Evolutionary conservation across 2,797 vertebrate genomes (phyloP).

Genomic region (Synanceia verrucosa): DNA sequence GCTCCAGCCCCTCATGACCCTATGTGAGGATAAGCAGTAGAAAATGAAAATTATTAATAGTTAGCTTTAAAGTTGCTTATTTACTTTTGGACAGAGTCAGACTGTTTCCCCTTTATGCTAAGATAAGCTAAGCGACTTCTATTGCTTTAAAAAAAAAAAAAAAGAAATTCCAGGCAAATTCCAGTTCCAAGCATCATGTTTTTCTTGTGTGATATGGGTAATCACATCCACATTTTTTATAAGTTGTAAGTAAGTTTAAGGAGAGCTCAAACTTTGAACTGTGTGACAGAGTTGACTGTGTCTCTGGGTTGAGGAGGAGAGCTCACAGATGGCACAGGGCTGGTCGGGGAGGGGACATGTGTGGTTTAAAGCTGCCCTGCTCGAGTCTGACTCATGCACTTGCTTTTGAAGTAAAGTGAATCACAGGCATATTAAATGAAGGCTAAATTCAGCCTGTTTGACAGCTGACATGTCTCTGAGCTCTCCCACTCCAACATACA

Average conservation of each 20-base stretch:
- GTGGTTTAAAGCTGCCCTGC: conserved; percentile 45
- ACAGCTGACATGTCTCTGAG: conserved; percentile 55
- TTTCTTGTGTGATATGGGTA: neutral
- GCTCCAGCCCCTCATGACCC: no score
- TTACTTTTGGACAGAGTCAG: neutral
- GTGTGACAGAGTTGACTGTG: conserved; percentile 72
- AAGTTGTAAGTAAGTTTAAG: neutral
- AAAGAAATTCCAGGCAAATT: no score
- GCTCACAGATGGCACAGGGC: conserved; percentile 61
- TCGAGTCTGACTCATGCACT: conserved; percentile 54
- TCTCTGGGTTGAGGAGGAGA: conserved; percentile 52
- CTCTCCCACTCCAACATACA: conserved; percentile 49
- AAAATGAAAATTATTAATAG: no score
- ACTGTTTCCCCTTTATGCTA: neutral
- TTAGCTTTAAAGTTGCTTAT: neutral
- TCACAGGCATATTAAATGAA: conserved; percentile 55
- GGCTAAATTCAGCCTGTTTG: conserved; percentile 48
- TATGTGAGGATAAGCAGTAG: no score
- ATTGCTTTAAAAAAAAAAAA: neutral
- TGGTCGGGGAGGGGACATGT: neutral
- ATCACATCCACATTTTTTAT: neutral
- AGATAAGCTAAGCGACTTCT: neutral
- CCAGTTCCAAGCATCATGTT: neutral
- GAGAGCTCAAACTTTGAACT: conserved; percentile 41
- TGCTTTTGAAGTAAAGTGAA: conserved; percentile 64